These are phyloP conservation scores for Apoderus coryli DNA, from an alignment of 2,888 invertebrate species.

Conservation along the genomic window DNA sequence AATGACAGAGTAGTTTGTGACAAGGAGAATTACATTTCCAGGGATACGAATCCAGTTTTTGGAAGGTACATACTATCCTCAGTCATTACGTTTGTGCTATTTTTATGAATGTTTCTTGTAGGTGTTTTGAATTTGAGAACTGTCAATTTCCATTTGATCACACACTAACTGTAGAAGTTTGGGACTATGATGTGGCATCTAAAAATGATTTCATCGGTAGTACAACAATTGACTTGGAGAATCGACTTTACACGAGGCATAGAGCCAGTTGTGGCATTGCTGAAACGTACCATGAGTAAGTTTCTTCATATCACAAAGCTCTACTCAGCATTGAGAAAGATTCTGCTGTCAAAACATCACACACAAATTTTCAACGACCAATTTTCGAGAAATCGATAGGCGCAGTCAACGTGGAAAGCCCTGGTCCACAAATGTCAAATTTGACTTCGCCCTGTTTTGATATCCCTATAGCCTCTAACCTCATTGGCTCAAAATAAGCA, in stretches of 20 bases:
- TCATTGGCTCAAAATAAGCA: too few relatives aligned
- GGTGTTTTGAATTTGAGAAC: conserved; percentile 60
- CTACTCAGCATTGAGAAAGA: too few relatives aligned
- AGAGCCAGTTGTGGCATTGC: conserved; percentile 66
- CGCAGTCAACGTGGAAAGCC: too few relatives aligned
- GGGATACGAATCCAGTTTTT: conserved; percentile 70
- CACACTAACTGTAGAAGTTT: conserved; percentile 53
- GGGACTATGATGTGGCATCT: conserved; percentile 54
- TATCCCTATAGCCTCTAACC: too few relatives aligned
- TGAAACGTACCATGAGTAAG: conserved; percentile 51
- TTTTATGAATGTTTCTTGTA: conserved; percentile 27
- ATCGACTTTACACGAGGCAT: conserved; percentile 67
- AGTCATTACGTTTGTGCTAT: conserved; percentile 1
- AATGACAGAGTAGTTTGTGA: conserved; percentile 52
- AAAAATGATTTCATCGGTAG: conserved; percentile 71
- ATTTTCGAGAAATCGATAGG: too few relatives aligned
- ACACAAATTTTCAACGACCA: too few relatives aligned
- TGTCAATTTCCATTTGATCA: conserved; percentile 65
- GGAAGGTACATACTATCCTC: conserved; percentile 48
- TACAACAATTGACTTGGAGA: conserved; percentile 75
- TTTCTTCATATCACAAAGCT: too few relatives aligned
- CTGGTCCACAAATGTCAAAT: too few relatives aligned
- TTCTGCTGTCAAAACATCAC: too few relatives aligned
- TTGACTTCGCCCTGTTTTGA: too few relatives aligned
- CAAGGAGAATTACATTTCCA: conserved; percentile 51